Evolutionary conservation across 2,888 invertebrate species (phyloP).

Genomic region (Drosophila nigricruria): DNA sequence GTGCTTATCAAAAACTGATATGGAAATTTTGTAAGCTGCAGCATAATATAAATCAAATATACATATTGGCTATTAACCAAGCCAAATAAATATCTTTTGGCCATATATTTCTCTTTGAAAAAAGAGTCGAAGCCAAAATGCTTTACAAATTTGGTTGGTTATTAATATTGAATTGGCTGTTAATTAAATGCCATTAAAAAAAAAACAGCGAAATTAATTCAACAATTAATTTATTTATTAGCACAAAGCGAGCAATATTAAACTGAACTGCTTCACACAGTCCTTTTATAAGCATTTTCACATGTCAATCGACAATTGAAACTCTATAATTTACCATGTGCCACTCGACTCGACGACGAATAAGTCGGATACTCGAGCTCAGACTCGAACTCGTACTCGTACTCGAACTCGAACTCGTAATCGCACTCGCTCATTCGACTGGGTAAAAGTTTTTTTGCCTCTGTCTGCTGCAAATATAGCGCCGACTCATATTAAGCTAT

Average conservation of each 20-base stretch:
- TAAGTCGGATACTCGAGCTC: conserved; percentile 26
- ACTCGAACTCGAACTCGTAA: background rate
- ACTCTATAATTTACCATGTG: conserved; percentile 59
- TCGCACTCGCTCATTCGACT: conserved; percentile 24
- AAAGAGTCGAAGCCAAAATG: background rate
- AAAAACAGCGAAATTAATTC: conserved; percentile 35
- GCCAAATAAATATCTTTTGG: background rate
- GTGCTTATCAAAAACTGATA: background rate
- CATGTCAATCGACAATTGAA: conserved; percentile 70
- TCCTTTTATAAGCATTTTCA: conserved; percentile 75
- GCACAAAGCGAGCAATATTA: conserved; percentile 30
- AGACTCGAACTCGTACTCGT: conserved; percentile 3
- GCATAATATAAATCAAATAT: background rate
- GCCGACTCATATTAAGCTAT: conserved; percentile 70
- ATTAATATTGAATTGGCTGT: conserved; percentile 21
- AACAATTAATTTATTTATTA: conserved; percentile 58
- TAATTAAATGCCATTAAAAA: conserved; percentile 25
- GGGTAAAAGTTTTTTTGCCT: conserved; percentile 59
- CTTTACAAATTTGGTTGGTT: conserved; percentile 11
- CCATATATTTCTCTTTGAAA: background rate
- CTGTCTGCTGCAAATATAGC: conserved; percentile 44
- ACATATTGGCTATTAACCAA: background rate
- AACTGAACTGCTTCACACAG: conserved; percentile 64
- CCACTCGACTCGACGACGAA: conserved; percentile 31
- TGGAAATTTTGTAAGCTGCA: background rate